A percentile compares a stretch with the other conserved stretches of the same genome.
phyloP scores from a whole-genome alignment of 2,797 vertebrate species.

The Acipenser oxyrinchus region DNA sequence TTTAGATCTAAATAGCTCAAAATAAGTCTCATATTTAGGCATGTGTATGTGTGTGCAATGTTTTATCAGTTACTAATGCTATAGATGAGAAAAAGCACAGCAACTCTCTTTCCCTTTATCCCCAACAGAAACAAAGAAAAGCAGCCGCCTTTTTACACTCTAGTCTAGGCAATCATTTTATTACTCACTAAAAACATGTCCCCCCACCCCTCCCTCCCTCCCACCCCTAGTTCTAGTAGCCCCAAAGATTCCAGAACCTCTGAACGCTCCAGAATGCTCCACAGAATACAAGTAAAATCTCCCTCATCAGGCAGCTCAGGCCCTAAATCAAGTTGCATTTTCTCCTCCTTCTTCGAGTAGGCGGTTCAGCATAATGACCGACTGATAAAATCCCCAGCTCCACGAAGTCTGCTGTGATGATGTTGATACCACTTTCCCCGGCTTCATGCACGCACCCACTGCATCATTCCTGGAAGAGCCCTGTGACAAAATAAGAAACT shows the following conservation, averaged over 20 bases:
- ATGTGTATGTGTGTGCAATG: background rate
- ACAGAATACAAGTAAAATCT: slow-evolving; percentile 51
- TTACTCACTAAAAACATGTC: slow-evolving; percentile 14
- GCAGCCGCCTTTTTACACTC: slow-evolving; percentile 2
- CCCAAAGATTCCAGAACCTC: slow-evolving; percentile 41
- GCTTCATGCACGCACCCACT: slow-evolving; percentile 85
- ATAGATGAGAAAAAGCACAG: slow-evolving; percentile 10
- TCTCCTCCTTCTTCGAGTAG: slow-evolving; percentile 81
- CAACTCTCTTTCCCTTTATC: slow-evolving; percentile 13
- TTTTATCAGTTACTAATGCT: slow-evolving; percentile 9
- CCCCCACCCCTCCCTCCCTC: slow-evolving; percentile 8
- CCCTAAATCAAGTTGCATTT: slow-evolving; percentile 74
- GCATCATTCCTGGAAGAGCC: slow-evolving; percentile 94
- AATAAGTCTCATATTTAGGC: background rate
- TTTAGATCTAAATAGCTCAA: background rate
- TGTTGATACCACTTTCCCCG: slow-evolving; percentile 91
- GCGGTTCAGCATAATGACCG: slow-evolving; percentile 95
- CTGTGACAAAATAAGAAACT: slow-evolving; percentile 46
- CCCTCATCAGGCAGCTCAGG: slow-evolving; percentile 28
- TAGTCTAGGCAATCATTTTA: slow-evolving; percentile 4
- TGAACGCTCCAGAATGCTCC: slow-evolving; percentile 49
- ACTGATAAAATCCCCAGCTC: slow-evolving; percentile 95
- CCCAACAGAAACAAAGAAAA: slow-evolving; percentile 8
- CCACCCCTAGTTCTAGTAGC: slow-evolving; percentile 34
- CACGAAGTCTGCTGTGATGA: slow-evolving; percentile 95